Evolutionary conservation across 2,113 vertebrate genomes (phyloP).

Genomic region (Sula dactylatra): DNA sequence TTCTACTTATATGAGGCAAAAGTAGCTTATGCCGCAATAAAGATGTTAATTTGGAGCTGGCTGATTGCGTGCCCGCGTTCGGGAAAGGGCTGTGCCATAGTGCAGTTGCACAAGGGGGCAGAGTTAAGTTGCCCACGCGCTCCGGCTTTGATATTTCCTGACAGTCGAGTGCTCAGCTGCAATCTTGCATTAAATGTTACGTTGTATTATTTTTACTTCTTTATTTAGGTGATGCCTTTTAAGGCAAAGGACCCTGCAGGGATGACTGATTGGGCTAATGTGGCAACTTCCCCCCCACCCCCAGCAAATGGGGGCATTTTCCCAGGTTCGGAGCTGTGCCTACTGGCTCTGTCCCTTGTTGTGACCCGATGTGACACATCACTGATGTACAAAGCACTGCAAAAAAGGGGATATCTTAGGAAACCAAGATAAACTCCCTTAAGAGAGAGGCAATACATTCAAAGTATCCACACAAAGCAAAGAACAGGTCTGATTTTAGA

Average conservation of each 20-base stretch:
- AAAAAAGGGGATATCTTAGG: not conserved
- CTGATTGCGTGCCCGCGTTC: not conserved
- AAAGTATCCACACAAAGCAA: not conserved
- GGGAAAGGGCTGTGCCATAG: not conserved
- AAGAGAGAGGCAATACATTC: not conserved
- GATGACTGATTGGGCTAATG: not conserved
- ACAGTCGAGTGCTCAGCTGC: conserved; percentile 23
- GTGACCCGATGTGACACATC: not conserved
- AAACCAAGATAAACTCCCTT: not conserved
- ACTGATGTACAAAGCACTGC: not conserved
- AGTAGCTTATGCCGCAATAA: not conserved
- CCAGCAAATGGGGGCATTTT: not conserved
- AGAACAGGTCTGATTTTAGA: not conserved
- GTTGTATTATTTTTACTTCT: conserved; percentile 32
- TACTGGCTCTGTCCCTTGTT: not conserved
- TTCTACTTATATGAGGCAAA: not conserved
- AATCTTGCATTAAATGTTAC: not conserved
- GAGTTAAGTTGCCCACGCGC: conserved; percentile 43
- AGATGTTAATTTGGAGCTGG: not conserved
- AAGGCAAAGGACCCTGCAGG: not conserved
- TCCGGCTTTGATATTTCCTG: conserved; percentile 18
- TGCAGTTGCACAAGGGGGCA: conserved; percentile 50
- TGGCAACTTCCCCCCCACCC: accelerated
- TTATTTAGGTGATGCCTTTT: conserved; percentile 41
- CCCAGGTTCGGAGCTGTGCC: not conserved